Evolutionary conservation across 64 coral and sea anemone genomes (phyloP).

Genomic region (Trachythela sp.): DNA sequence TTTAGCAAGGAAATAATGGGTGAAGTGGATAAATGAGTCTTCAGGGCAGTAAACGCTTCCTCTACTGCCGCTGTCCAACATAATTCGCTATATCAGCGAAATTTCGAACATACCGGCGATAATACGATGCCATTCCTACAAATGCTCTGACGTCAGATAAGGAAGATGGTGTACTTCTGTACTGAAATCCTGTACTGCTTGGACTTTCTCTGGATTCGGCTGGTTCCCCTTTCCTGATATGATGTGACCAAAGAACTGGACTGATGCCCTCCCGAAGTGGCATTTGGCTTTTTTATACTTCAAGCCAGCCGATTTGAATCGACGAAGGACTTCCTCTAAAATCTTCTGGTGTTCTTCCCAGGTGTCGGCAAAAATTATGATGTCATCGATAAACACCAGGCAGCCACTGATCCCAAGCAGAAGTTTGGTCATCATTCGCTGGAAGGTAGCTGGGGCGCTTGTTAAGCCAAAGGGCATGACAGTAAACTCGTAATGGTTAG

Average conservation of each 20-base stretch:
- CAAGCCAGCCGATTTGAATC: not conserved
- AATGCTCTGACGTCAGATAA: not conserved
- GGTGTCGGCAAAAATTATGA: not conserved
- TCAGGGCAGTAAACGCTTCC: not conserved
- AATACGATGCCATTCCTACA: not conserved
- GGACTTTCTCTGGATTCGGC: not conserved
- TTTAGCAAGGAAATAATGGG: not conserved
- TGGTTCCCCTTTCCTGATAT: not conserved
- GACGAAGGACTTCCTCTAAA: not conserved
- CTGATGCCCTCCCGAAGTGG: not conserved
- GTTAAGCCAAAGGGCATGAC: not conserved
- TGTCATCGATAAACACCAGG: not conserved
- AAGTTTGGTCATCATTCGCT: not conserved
- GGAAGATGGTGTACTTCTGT: not conserved
- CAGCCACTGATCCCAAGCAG: not conserved
- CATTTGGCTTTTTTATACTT: not conserved
- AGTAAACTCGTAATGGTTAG: not conserved
- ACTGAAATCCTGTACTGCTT: not conserved
- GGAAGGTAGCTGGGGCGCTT: not conserved
- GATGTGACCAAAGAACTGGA: not conserved
- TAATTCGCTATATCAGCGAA: slow-evolving; percentile 16
- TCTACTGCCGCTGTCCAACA: not conserved
- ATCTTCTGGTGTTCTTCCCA: not conserved
- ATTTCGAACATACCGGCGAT: not conserved
- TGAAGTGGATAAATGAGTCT: not conserved